phyloP scores from a whole-genome alignment of 2,888 invertebrate genomes.

The Tryphoninae sp. region DNA sequence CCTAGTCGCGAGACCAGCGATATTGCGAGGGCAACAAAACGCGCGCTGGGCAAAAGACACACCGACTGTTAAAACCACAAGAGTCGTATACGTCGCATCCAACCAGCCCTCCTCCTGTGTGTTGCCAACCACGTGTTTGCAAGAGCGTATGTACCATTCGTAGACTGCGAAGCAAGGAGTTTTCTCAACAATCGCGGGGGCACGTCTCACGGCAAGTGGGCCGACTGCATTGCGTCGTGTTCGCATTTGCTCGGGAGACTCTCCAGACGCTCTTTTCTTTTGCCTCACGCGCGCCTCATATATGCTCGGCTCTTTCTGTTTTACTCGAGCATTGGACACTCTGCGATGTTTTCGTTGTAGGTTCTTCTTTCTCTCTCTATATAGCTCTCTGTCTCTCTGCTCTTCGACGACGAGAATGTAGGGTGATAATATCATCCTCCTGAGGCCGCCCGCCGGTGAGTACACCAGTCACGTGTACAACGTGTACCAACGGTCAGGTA shows the following conservation, averaged over 20 bases:
- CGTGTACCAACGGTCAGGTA: constrained; percentile 27
- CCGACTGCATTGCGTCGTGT: constrained; percentile 58
- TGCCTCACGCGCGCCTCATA: constrained; percentile 9
- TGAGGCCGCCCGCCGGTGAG: background rate
- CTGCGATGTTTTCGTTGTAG: too few relatives aligned
- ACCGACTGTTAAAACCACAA: constrained; percentile 21
- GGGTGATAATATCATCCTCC: constrained; percentile 29
- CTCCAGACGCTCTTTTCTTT: constrained; percentile 53
- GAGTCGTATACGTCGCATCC: constrained; percentile 17
- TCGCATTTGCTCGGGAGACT: constrained; percentile 44
- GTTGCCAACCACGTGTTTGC: background rate
- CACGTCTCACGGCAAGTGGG: constrained; percentile 60
- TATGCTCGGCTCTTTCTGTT: constrained; percentile 21
- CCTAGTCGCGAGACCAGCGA: constrained; percentile 40
- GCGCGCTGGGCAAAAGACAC: constrained; percentile 31
- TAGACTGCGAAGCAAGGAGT: constrained; percentile 22
- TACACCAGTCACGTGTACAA: constrained; percentile 13
- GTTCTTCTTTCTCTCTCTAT: background rate
- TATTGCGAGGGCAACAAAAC: background rate
- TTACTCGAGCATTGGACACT: background rate
- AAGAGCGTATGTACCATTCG: constrained; percentile 17
- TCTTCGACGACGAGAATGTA: constrained; percentile 22
- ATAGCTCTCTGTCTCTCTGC: background rate
- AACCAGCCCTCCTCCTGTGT: constrained; percentile 13
- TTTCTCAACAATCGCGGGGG: constrained; percentile 44